phyloP scores from a whole-genome alignment of 1,140 invertebrate genomes.

The Hyles euphorbiae region DNA sequence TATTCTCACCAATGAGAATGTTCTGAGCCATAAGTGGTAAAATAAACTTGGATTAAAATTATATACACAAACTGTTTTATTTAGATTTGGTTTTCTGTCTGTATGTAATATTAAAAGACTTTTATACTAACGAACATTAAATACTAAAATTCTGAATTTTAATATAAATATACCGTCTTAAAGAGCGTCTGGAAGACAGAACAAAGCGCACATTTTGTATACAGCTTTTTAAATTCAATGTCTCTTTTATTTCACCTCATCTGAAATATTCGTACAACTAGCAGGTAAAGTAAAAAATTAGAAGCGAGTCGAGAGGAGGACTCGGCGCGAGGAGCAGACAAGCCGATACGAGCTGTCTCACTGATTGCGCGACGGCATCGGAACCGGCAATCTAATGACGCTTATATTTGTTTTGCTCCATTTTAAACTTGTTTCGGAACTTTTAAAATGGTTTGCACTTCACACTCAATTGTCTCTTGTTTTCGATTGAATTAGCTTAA shows the following conservation, averaged over 20 bases:
- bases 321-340: conserved; percentile 14
- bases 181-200: too few species aligned
- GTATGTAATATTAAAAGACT: too few species aligned
- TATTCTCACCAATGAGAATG: too few species aligned
- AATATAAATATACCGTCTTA: neutral
- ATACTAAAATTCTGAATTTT: too few species aligned
- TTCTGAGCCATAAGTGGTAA: too few species aligned
- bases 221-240: too few species aligned
- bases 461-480: too few species aligned
- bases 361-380: conserved; percentile 47
- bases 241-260: too few species aligned
- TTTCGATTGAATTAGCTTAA: too few species aligned
- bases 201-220: too few species aligned
- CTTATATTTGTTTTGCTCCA: conserved; percentile 53
- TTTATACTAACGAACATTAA: too few species aligned
- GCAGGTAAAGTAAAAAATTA: conserved; percentile 10
- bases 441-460: conserved; percentile 18
- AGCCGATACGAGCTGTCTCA: conserved; percentile 39
- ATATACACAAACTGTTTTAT: neutral
- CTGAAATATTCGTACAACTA: neutral
- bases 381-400: conserved; percentile 39
- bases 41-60: neutral
- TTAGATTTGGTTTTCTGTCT: neutral
- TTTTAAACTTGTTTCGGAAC: conserved; percentile 29
- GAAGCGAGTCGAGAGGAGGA: conserved; percentile 1